Conservation (phyloP, 2,797 vertebrate species). For the Mormyrops boulengeri region DNA sequence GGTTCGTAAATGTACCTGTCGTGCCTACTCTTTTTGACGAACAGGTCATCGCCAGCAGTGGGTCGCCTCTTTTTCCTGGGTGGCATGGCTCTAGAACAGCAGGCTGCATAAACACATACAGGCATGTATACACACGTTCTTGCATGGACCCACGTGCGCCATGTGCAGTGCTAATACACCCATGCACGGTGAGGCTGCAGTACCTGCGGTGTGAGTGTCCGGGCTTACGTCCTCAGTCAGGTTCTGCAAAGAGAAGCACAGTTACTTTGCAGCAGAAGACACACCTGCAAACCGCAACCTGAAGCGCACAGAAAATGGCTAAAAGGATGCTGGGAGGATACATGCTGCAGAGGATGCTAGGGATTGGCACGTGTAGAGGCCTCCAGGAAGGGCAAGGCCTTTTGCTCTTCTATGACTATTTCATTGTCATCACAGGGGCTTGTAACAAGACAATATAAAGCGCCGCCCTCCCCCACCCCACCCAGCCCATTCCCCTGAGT, state of each 20-base stretch:
- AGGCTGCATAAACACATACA: slow-evolving; percentile 62
- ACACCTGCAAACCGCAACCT: not conserved
- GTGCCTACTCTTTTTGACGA: slow-evolving; percentile 96
- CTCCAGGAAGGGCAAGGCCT: not conserved
- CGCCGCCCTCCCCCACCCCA: not conserved
- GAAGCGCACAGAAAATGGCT: not conserved
- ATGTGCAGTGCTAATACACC: not conserved
- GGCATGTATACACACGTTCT: not conserved
- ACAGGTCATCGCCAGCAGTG: slow-evolving; percentile 89
- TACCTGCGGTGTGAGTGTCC: slow-evolving; percentile 93
- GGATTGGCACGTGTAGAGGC: not conserved
- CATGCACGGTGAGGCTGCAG: not conserved
- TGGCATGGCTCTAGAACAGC: slow-evolving; percentile 96
- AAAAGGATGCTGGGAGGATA: not conserved
- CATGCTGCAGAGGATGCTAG: not conserved
- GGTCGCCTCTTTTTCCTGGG: slow-evolving; percentile 99
- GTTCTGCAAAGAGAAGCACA: slow-evolving; percentile 66
- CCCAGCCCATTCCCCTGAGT: not conserved
- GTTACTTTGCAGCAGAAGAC: not conserved
- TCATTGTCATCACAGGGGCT: not conserved
- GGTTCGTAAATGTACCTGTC: slow-evolving; percentile 71
- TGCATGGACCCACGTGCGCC: not conserved
- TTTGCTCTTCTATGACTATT: not conserved
- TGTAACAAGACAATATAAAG: not conserved
- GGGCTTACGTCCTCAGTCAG: slow-evolving; percentile 93